phyloP scores from a whole-genome alignment of 1,140 invertebrate species.

The Drosophila azteca region DNA sequence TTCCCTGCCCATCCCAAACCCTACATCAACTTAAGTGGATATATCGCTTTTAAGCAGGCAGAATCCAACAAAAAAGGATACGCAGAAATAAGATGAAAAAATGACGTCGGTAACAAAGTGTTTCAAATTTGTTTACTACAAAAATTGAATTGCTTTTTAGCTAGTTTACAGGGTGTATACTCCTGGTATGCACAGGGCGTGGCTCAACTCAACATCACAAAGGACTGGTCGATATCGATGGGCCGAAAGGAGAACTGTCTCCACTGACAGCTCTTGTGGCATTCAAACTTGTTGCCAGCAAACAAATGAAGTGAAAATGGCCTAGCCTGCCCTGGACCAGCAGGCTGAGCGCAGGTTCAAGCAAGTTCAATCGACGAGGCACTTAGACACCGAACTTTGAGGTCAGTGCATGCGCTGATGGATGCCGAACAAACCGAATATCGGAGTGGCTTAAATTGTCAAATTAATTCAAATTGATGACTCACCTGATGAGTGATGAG shows the following conservation, averaged over 20 bases:
- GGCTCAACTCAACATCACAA: conserved; percentile 6
- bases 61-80: too few relatives aligned
- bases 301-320: conserved; percentile 66
- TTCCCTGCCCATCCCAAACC: conserved; percentile 4
- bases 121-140: conserved; percentile 79
- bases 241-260: conserved; percentile 11
- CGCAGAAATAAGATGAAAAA: conserved; percentile 14
- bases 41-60: conserved; percentile 43
- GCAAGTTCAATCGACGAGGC: conserved; percentile 22
- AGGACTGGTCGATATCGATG: background rate
- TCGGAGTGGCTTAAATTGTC: too few relatives aligned
- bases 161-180: conserved; percentile 33
- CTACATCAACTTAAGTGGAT: conserved; percentile 17
- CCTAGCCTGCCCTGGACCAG: background rate
- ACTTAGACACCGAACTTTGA: conserved; percentile 18
- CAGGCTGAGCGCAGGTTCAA: conserved; percentile 24
- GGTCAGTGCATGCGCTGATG: background rate
- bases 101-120: conserved; percentile 72
- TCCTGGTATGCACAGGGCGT: conserved; percentile 27
- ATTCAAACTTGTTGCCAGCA: conserved; percentile 28
- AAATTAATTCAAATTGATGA: too few relatives aligned
- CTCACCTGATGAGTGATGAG: too few relatives aligned
- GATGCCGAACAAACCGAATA: too few relatives aligned
- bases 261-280: conserved; percentile 64
- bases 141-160: conserved; percentile 72